Evolutionary conservation across 2,113 vertebrate species (phyloP).

Genomic region (Piliocolobus tephrosceles): DNA sequence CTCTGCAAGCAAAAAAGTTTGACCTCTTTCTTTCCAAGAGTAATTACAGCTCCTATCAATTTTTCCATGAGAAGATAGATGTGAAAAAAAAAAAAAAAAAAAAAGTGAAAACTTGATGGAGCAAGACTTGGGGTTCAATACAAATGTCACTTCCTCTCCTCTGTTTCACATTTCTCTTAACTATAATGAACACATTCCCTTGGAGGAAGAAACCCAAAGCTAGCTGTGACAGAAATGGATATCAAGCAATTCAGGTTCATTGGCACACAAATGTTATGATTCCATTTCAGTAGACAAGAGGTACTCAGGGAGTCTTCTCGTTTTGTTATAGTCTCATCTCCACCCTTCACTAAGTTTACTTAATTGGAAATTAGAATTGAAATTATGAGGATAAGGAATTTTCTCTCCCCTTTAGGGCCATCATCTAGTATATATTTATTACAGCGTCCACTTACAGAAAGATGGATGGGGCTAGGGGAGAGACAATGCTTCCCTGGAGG

Average conservation of each 20-base stretch:
- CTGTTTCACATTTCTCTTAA: conserved; percentile 28
- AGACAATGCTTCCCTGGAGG: neutral
- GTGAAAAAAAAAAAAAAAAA: neutral
- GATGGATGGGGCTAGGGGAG: neutral
- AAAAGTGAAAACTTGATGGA: conserved; percentile 57
- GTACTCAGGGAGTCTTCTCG: neutral
- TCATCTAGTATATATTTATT: neutral
- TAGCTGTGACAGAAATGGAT: conserved; percentile 48
- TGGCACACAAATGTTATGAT: conserved; percentile 35
- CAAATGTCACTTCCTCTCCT: conserved; percentile 52
- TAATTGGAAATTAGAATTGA: conserved; percentile 55
- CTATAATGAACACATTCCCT: conserved; percentile 46
- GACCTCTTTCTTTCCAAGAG: conserved; percentile 73
- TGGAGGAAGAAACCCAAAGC: conserved; percentile 50
- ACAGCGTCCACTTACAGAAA: neutral
- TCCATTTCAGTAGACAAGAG: conserved; percentile 39
- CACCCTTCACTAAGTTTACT: conserved; percentile 34
- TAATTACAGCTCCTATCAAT: conserved; percentile 70
- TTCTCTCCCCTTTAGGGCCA: neutral
- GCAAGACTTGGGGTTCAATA: conserved; percentile 62
- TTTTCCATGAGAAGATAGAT: conserved; percentile 68
- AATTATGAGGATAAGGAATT: neutral
- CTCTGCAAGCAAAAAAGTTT: conserved; percentile 26
- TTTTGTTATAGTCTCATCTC: conserved; percentile 30
- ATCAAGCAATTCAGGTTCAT: conserved; percentile 36